These are phyloP conservation scores for Hecatera dysodea DNA, from an alignment of 2,888 invertebrate genomes.

Conservation along the genomic window DNA sequence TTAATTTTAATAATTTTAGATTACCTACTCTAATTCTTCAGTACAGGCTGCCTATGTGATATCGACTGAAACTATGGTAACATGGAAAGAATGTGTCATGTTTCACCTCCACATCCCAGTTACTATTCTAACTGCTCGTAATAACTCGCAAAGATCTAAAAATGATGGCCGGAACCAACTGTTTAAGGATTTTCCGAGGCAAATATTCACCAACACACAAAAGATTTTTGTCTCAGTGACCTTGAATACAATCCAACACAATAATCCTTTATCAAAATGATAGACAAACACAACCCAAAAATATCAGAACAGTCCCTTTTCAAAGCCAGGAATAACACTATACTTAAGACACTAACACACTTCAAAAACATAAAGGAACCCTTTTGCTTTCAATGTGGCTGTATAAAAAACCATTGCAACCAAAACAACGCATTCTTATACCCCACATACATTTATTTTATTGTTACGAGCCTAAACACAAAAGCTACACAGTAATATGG, in stretches of 20 bases:
- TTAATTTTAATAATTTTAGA: too few species aligned
- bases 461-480: conserved; percentile 66
- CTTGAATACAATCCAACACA: conserved; percentile 33
- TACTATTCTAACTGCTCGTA: too few species aligned
- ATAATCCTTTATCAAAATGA: conserved; percentile 50
- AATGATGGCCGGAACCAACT: too few species aligned
- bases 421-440: conserved; percentile 64
- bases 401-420: conserved; percentile 65
- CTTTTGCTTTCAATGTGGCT: conserved; percentile 45
- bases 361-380: conserved; percentile 57
- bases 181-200: too few species aligned
- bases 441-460: conserved; percentile 66
- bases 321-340: conserved; percentile 50
- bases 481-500: conserved; percentile 61
- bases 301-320: conserved; percentile 18
- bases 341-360: conserved; percentile 48
- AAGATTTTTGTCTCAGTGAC: conserved; percentile 28
- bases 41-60: too few species aligned
- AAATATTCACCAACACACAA: conserved; percentile 30
- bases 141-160: too few species aligned
- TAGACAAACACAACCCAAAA: conserved; percentile 32
- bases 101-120: too few species aligned
- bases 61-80: too few species aligned
- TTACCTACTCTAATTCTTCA: neutral
- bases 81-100: neutral